phyloP scores from a whole-genome alignment of 2,888 invertebrate species.

The Agelastica alni region DNA sequence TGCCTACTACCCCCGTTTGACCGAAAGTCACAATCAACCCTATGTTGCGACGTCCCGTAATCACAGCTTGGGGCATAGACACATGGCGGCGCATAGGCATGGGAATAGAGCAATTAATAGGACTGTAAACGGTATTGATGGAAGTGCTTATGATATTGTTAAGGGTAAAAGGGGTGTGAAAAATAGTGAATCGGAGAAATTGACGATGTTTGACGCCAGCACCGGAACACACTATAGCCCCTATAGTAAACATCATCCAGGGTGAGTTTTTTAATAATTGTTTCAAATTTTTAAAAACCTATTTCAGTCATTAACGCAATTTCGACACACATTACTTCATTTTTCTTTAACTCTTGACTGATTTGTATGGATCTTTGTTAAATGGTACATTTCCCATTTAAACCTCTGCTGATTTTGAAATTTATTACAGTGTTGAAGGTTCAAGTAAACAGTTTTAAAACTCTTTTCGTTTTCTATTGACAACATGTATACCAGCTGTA shows the following conservation, averaged over 20 bases:
- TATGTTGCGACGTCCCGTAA: neutral
- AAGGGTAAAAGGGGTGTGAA: neutral
- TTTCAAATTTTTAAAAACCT: neutral
- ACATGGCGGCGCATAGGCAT: conserved; percentile 8
- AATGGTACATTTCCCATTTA: too few species aligned
- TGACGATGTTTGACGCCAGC: conserved; percentile 35
- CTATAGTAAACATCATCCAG: conserved; percentile 47
- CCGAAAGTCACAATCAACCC: neutral
- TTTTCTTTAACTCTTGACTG: too few species aligned
- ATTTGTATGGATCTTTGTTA: too few species aligned
- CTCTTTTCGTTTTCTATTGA: too few species aligned
- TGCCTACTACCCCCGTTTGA: conserved; percentile 14
- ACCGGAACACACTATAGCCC: conserved; percentile 44
- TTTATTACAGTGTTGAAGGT: too few species aligned
- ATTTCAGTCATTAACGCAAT: too few species aligned
- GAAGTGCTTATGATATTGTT: too few species aligned
- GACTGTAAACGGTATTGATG: neutral
- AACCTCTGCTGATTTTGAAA: too few species aligned
- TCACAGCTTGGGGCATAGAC: neutral
- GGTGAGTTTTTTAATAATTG: conserved; percentile 38
- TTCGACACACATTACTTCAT: too few species aligned
- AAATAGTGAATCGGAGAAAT: conserved; percentile 23
- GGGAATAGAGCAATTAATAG: conserved; percentile 3
- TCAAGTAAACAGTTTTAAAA: too few species aligned
- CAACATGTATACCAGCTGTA: too few species aligned